phyloP scores from a whole-genome alignment of 2,113 vertebrate genomes.

The Globicephala melas region DNA sequence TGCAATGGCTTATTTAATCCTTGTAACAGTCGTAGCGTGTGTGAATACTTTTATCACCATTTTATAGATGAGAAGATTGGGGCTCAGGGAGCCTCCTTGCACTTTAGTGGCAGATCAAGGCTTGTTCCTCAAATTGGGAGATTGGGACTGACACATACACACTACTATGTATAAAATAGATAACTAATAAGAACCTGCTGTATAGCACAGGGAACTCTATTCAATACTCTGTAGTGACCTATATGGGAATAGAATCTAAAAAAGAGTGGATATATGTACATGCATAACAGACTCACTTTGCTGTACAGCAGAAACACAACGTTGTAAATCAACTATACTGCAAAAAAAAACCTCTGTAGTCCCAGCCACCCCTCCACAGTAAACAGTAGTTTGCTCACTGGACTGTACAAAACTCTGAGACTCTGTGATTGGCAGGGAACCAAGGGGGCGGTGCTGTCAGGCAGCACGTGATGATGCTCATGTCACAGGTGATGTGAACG shows the following conservation, averaged over 20 bases:
- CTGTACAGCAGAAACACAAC: not conserved
- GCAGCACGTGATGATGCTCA: fast-evolving
- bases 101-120: not conserved
- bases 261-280: not conserved
- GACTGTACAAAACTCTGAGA: not conserved
- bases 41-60: not conserved
- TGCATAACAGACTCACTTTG: not conserved
- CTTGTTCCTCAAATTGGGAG: not conserved
- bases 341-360: not conserved
- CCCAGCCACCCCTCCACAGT: not conserved
- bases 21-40: fast-evolving
- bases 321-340: not conserved
- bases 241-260: not conserved
- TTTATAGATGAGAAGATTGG: not conserved
- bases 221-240: not conserved
- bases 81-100: not conserved
- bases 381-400: not conserved
- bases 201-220: not conserved
- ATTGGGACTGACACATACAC: not conserved
- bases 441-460: not conserved
- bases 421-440: not conserved
- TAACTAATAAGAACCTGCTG: not conserved
- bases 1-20: not conserved
- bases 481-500: not conserved
- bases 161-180: not conserved